phyloP scores from a whole-genome alignment of 2,113 vertebrate genomes.

The Carlito syrichta region DNA sequence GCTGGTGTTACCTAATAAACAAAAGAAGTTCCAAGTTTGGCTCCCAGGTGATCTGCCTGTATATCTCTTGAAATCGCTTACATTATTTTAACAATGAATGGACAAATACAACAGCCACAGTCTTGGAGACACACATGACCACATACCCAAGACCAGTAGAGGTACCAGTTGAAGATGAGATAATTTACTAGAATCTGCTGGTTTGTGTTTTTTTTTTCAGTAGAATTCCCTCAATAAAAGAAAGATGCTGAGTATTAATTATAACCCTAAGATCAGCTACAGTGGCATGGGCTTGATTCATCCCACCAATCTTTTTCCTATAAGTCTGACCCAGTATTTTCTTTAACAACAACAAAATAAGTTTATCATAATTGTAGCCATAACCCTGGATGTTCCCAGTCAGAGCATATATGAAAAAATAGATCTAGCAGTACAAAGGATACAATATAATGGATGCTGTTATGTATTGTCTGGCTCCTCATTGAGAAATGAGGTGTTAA shows the following conservation, averaged over 20 bases:
- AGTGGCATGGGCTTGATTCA: background rate
- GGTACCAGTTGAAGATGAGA: background rate
- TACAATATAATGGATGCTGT: background rate
- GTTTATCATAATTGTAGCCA: background rate
- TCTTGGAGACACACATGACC: background rate
- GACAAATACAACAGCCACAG: background rate
- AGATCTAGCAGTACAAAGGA: background rate
- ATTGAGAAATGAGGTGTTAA: background rate
- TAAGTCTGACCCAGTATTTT: background rate
- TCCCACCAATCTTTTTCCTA: background rate
- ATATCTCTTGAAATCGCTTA: background rate
- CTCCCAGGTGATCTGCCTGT: background rate
- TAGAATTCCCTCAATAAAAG: background rate
- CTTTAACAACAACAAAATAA: background rate
- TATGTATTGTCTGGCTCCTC: background rate
- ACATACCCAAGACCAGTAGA: background rate
- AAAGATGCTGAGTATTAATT: background rate
- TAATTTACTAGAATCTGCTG: background rate
- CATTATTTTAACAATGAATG: background rate
- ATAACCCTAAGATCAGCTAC: background rate
- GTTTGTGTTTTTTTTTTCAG: background rate
- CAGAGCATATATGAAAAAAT: background rate
- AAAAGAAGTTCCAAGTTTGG: background rate
- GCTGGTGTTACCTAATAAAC: background rate
- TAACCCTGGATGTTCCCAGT: background rate